Evolutionary conservation across 2,113 vertebrate genomes (phyloP).

Genomic region (Gymnorhina tibicen): DNA sequence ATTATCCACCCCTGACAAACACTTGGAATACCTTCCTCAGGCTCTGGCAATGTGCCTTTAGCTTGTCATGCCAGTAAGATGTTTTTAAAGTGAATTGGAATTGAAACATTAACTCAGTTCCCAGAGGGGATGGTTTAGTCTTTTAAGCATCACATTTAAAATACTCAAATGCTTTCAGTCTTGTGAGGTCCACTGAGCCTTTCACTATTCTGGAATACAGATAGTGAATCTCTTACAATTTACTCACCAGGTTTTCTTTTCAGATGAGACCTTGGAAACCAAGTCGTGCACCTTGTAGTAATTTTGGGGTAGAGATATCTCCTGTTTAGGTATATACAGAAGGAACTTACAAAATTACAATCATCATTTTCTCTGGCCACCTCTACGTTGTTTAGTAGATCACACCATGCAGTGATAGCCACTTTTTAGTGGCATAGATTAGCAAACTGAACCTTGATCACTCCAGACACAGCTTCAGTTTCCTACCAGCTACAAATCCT

Average conservation of each 20-base stretch:
- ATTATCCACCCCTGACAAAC: background rate
- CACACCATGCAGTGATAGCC: background rate
- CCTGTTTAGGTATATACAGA: background rate
- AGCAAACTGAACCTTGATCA: background rate
- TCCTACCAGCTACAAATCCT: background rate
- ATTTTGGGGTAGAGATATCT: background rate
- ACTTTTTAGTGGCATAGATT: background rate
- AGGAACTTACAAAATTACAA: background rate
- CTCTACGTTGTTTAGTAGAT: background rate
- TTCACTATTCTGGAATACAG: background rate
- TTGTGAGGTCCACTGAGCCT: background rate
- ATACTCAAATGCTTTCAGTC: background rate
- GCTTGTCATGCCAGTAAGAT: background rate
- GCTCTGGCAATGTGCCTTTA: background rate
- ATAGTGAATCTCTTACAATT: background rate
- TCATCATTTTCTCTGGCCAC: background rate
- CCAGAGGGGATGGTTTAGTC: background rate
- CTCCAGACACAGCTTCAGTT: background rate
- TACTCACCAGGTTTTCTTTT: background rate
- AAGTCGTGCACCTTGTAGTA: background rate
- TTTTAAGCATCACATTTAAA: background rate
- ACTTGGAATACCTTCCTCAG: background rate
- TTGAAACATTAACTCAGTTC: background rate
- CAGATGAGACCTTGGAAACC: background rate
- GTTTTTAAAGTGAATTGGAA: background rate